These are phyloP conservation scores for chimpanzee (Pan troglodytes) DNA, from an alignment of 2,113 vertebrate genomes.

Conservation along the genomic window DNA sequence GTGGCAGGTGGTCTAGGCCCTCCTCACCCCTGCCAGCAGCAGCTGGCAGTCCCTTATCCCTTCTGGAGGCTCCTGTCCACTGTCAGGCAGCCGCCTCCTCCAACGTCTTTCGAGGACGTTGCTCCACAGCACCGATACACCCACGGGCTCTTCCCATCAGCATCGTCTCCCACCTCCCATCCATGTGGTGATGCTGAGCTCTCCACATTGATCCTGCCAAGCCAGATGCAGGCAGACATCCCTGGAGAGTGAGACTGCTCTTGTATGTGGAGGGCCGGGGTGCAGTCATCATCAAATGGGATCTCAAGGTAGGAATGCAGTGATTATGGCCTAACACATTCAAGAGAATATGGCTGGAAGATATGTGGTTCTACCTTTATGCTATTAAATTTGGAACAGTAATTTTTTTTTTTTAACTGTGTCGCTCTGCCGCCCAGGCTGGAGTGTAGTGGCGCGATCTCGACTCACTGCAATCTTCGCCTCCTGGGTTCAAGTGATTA, in stretches of 20 bases:
- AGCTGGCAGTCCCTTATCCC: not conserved
- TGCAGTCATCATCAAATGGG: not conserved
- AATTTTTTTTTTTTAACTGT: not conserved
- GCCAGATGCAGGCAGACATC: not conserved
- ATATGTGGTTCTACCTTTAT: not conserved
- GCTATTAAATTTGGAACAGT: not conserved
- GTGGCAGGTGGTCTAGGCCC: not conserved
- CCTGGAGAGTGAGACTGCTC: no score
- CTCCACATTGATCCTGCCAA: not conserved
- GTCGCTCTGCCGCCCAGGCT: no score
- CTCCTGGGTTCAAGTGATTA: no score
- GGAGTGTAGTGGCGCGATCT: no score
- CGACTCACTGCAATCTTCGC: no score
- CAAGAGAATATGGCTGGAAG: not conserved
- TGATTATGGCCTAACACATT: not conserved
- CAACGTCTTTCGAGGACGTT: not conserved
- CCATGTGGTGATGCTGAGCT: not conserved
- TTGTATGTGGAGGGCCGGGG: not conserved
- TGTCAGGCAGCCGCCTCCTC: not conserved
- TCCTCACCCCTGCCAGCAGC: not conserved
- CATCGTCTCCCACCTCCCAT: no score
- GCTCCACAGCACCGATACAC: rapidly evolving
- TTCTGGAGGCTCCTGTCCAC: not conserved
- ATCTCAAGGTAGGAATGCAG: not conserved
- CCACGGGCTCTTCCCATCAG: not conserved